A percentile compares a stretch with the other conserved stretches of the same genome.
Evolutionary conservation across 2,113 vertebrate species (phyloP).

Genomic region (Laticauda colubrina): DNA sequence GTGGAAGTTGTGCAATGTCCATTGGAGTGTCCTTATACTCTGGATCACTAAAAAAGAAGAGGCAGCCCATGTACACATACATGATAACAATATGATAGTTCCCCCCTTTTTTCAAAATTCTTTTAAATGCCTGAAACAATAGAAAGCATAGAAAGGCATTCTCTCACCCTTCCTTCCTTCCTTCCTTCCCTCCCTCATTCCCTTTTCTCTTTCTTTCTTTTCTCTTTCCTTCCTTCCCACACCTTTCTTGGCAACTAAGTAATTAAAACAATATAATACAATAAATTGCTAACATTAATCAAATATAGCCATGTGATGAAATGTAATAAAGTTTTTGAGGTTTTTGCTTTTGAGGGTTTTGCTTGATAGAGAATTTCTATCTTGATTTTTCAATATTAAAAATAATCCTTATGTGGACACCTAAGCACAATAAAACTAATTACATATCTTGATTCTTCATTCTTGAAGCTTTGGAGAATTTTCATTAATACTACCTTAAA

Average conservation of each 20-base stretch:
- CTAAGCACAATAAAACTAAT: conserved; percentile 31
- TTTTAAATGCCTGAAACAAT: conserved; percentile 46
- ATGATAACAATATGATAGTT: conserved; percentile 31
- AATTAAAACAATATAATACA: neutral
- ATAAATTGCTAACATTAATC: neutral
- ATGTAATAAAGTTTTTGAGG: neutral
- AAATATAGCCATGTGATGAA: neutral
- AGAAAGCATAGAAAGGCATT: conserved; percentile 36
- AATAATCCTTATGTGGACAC: neutral
- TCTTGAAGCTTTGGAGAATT: conserved; percentile 48
- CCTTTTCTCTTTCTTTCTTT: no score
- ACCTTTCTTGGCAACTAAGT: neutral
- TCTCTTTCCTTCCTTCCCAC: no score
- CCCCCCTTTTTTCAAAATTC: conserved; percentile 34
- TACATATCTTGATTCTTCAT: conserved; percentile 27
- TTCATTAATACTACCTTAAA: conserved; percentile 49
- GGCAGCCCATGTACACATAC: conserved; percentile 41
- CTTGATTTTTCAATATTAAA: neutral
- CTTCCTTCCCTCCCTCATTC: no score
- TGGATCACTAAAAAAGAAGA: conserved; percentile 76
- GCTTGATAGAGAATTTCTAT: neutral
- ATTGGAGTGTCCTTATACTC: conserved; percentile 97
- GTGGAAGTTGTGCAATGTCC: conserved; percentile 94
- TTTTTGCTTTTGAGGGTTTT: neutral
- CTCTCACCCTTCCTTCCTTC: no score